phyloP scores from a whole-genome alignment of 2,113 vertebrate species.

The Poecilia latipinna region DNA sequence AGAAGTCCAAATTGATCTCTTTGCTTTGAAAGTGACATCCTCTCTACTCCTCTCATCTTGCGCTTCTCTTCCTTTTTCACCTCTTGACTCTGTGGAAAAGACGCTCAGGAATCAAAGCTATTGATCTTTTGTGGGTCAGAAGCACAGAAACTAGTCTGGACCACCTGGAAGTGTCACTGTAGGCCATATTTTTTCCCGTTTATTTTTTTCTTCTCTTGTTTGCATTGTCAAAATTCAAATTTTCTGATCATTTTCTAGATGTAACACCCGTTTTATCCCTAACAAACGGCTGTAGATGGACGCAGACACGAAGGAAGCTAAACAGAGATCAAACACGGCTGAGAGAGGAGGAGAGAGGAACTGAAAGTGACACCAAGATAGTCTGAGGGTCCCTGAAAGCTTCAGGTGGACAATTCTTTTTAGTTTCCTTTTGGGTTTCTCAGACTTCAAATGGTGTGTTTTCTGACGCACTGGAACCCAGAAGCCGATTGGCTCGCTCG shows the following conservation, averaged over 20 bases:
- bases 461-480: not conserved
- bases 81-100: not conserved
- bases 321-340: not conserved
- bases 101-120: not conserved
- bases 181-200: too few species aligned
- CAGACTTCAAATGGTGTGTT: too few species aligned
- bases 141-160: not conserved
- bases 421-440: too few species aligned
- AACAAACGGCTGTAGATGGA: too few species aligned
- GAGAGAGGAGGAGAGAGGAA: too few species aligned
- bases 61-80: too few species aligned
- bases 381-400: too few species aligned
- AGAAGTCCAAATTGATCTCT: not conserved
- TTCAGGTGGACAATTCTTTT: too few species aligned
- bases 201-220: not conserved
- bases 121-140: not conserved
- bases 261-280: not conserved
- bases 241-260: not conserved
- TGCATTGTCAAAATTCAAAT: not conserved
- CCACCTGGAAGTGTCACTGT: not conserved
- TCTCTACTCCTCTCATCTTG: not conserved
- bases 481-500: not conserved
- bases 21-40: not conserved
- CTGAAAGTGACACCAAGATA: too few species aligned
- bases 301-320: not conserved